phyloP scores from a whole-genome alignment of 1,140 invertebrate species.

The Lucilia cuprina region DNA sequence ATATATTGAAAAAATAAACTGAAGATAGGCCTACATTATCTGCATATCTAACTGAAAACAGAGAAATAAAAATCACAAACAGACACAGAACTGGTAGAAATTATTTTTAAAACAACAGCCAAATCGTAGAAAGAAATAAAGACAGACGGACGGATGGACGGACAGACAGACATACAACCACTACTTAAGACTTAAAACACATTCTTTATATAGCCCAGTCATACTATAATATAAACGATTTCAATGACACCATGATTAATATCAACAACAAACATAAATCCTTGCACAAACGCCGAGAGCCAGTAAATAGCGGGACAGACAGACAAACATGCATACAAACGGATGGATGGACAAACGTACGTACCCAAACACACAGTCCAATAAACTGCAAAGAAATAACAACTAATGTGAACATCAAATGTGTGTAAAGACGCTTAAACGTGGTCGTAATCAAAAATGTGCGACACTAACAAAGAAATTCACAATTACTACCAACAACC shows the following conservation, averaged over 20 bases:
- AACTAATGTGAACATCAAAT: constrained; percentile 17
- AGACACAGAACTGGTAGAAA: background rate
- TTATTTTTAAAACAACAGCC: background rate
- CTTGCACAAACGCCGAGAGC: constrained; percentile 17
- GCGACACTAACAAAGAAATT: constrained; percentile 21
- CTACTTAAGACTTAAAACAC: background rate
- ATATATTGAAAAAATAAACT: background rate
- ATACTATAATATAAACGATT: constrained; percentile 59
- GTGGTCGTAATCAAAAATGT: constrained; percentile 11
- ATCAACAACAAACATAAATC: constrained; percentile 51
- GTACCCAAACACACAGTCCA: background rate
- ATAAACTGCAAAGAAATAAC: constrained; percentile 9
- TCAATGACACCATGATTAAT: constrained; percentile 62
- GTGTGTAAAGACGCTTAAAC: constrained; percentile 10
- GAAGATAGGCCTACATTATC: constrained; percentile 22
- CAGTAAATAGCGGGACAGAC: background rate
- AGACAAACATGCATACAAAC: background rate
- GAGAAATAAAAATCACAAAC: background rate
- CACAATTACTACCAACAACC: background rate
- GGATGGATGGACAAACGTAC: background rate
- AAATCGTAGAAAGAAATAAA: background rate
- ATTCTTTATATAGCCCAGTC: constrained; percentile 34
- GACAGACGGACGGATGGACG: too few relatives aligned
- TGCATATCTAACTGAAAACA: constrained; percentile 2
- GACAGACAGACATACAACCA: background rate